A percentile compares a stretch with the other conserved stretches of the same genome.
Evolutionary conservation across 2,888 invertebrate species (phyloP).

Genomic region (Sarcophaga subvicina): DNA sequence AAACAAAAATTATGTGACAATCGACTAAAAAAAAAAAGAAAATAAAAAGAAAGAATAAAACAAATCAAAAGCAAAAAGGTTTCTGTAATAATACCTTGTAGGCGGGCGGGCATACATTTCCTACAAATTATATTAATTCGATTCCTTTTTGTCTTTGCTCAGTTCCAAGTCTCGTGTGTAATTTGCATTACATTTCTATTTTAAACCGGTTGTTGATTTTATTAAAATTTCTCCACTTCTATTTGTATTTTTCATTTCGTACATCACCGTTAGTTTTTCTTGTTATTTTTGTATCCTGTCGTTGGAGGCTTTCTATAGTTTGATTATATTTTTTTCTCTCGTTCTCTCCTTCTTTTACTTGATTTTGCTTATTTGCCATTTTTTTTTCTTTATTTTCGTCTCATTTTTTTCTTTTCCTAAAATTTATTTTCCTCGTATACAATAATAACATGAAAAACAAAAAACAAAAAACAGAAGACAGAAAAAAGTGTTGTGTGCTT

Average conservation of each 20-base stretch:
- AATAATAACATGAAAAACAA: too few species aligned
- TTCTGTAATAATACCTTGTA: neutral
- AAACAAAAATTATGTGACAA: neutral
- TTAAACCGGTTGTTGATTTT: neutral
- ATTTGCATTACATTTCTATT: neutral
- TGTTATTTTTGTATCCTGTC: conserved; percentile 8
- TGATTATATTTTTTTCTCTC: conserved; percentile 5
- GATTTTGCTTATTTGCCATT: neutral
- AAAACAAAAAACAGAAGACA: neutral
- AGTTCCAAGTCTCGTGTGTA: neutral
- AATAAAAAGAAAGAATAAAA: too few species aligned
- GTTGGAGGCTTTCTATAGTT: conserved; percentile 24
- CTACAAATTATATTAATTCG: conserved; percentile 5
- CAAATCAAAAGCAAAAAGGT: neutral
- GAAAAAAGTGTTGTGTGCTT: conserved; percentile 16
- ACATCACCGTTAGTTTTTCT: neutral
- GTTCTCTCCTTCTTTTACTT: neutral
- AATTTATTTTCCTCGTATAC: neutral
- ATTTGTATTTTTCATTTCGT: conserved; percentile 1
- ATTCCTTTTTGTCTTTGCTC: neutral
- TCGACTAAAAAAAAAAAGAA: neutral
- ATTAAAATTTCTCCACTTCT: conserved; percentile 3
- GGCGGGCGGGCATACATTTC: too few species aligned
- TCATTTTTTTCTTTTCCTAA: neutral
- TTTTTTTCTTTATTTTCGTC: neutral